Conservation (phyloP, 2,888 invertebrate species). For the Lobophora halterata region DNA sequence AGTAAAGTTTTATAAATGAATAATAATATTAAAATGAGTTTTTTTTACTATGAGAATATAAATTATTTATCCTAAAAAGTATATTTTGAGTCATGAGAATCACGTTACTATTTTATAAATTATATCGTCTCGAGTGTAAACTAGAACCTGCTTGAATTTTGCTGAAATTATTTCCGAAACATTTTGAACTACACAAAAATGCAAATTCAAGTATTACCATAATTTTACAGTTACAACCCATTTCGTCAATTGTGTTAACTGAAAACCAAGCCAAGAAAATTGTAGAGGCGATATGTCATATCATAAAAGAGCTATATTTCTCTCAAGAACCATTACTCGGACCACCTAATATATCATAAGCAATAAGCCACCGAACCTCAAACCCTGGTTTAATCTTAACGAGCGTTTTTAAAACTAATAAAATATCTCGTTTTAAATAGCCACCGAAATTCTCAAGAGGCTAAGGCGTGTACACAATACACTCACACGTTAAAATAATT, state of each 20-base stretch:
- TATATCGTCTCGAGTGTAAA: too few species aligned
- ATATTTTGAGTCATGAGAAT: too few species aligned
- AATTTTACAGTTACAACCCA: too few species aligned
- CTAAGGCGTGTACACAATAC: conserved; percentile 27
- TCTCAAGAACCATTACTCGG: conserved; percentile 59
- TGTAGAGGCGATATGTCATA: conserved; percentile 45
- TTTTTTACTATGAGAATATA: too few species aligned
- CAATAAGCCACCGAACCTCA: conserved; percentile 66
- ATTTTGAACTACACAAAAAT: neutral
- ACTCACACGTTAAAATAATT: neutral
- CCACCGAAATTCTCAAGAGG: conserved; percentile 73
- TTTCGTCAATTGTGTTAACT: neutral
- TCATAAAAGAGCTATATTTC: conserved; percentile 49
- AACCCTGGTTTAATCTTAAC: conserved; percentile 73
- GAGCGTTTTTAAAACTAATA: conserved; percentile 79
- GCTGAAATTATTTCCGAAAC: neutral
- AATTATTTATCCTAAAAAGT: too few species aligned
- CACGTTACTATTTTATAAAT: too few species aligned
- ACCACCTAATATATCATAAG: conserved; percentile 69
- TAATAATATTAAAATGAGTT: too few species aligned
- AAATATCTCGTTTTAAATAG: conserved; percentile 77
- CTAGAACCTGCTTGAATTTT: too few species aligned
- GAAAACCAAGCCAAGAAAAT: conserved; percentile 19
- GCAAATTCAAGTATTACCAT: too few species aligned
- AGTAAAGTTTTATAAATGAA: too few species aligned